Percentiles rank a stretch among this genome's conserved stretches.
These are phyloP conservation scores for Lophura nycthemera DNA, from an alignment of 2,113 vertebrate genomes.

Conservation along the genomic window DNA sequence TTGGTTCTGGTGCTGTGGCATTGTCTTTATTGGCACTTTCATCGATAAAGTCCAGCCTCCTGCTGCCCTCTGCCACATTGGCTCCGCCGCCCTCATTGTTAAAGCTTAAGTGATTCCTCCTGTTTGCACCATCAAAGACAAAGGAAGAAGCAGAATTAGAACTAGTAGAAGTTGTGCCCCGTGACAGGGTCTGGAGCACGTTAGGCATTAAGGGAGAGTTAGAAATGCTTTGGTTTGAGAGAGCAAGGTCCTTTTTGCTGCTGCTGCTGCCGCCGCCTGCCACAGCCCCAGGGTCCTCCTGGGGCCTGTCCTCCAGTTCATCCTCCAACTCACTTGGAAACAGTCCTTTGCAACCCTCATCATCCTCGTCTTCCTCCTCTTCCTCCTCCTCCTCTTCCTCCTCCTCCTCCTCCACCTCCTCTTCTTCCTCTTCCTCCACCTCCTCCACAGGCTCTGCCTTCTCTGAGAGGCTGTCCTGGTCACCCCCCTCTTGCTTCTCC, in stretches of 20 bases:
- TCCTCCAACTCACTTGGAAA: constrained; percentile 86
- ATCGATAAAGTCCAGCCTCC: constrained; percentile 90
- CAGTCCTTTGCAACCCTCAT: constrained; percentile 86
- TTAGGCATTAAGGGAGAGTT: constrained; percentile 99
- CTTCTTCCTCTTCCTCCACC: constrained; percentile 82
- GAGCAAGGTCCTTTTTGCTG: constrained; percentile 91
- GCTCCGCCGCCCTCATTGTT: constrained; percentile 94
- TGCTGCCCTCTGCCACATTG: constrained; percentile 89
- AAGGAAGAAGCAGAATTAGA: constrained; percentile 92
- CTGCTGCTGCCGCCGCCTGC: constrained; percentile 73
- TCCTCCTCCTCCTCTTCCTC: constrained; percentile 91
- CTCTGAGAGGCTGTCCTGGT: constrained; percentile 76
- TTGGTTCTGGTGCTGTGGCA: constrained; percentile 99
- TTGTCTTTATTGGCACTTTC: constrained; percentile 99
- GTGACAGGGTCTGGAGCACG: constrained; percentile 92
- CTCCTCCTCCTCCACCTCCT: constrained; percentile 80
- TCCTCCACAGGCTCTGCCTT: constrained; percentile 79
- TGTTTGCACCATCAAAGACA: constrained; percentile 91
- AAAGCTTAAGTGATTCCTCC: constrained; percentile 98
- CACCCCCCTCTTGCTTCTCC: constrained; percentile 76
- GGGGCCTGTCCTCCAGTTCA: constrained; percentile 88
- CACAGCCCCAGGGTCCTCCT: constrained; percentile 82
- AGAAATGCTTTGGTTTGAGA: constrained; percentile 99
- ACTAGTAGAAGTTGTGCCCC: constrained; percentile 89
- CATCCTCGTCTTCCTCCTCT: constrained; percentile 90